These are phyloP conservation scores for Merops nubicus DNA, from an alignment of 2,113 vertebrate genomes.

Conservation along the genomic window DNA sequence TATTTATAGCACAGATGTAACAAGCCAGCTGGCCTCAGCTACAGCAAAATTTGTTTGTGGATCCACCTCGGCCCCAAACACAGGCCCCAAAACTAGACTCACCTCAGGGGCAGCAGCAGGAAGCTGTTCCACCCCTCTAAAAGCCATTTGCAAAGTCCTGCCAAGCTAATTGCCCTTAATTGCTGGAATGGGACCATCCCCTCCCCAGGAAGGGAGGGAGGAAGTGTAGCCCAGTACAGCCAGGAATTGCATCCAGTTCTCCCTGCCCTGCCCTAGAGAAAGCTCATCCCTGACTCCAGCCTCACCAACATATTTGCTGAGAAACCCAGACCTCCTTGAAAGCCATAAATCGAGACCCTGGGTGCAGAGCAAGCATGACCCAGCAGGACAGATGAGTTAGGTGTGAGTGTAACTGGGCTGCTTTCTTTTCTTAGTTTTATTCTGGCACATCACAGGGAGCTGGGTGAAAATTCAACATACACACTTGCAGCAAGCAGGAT, in stretches of 20 bases:
- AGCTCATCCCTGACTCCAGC: neutral
- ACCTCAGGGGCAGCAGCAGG: neutral
- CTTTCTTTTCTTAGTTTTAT: neutral
- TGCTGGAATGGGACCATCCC: neutral
- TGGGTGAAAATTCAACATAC: neutral
- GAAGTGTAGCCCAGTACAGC: neutral
- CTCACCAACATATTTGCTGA: rapidly evolving
- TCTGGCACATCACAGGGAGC: neutral
- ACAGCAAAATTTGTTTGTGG: no score
- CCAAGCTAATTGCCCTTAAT: no score
- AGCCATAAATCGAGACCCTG: neutral
- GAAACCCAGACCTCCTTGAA: neutral
- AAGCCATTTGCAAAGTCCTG: neutral
- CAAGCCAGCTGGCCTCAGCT: rapidly evolving
- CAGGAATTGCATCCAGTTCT: neutral
- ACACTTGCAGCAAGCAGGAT: neutral
- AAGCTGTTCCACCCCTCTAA: neutral
- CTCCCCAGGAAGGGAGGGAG: rapidly evolving
- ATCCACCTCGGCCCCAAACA: neutral
- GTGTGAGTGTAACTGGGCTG: neutral
- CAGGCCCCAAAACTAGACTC: neutral
- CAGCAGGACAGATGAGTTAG: neutral
- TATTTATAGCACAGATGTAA: neutral
- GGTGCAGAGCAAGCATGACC: neutral
- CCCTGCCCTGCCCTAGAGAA: neutral